These are phyloP conservation scores for Phlogophora meticulosa DNA, from an alignment of 2,888 invertebrate genomes.

Conservation along the genomic window DNA sequence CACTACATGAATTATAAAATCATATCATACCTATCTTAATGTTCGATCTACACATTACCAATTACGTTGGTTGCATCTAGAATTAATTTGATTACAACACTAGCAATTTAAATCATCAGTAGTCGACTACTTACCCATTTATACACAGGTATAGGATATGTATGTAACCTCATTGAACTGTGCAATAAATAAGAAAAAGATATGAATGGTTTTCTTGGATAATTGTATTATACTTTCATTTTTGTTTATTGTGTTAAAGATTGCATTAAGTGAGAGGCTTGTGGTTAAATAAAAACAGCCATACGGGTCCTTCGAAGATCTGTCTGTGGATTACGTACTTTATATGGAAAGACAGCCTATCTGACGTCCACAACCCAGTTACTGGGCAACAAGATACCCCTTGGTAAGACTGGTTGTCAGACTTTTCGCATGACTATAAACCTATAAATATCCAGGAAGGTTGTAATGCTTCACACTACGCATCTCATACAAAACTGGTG, in stretches of 20 bases:
- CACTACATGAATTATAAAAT: slow-evolving; percentile 23
- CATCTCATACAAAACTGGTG: too few species aligned
- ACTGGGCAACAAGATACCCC: too few species aligned
- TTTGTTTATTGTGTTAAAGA: slow-evolving; percentile 10
- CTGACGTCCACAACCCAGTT: too few species aligned
- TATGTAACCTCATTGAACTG: slow-evolving; percentile 28
- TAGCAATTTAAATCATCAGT: slow-evolving; percentile 40
- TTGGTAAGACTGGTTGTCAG: too few species aligned
- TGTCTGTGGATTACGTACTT: too few species aligned
- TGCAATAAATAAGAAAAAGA: slow-evolving; percentile 37
- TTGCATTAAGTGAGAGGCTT: background rate
- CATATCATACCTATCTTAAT: slow-evolving; percentile 41
- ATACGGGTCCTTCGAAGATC: too few species aligned
- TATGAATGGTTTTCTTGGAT: slow-evolving; percentile 28
- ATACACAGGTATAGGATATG: slow-evolving; percentile 8
- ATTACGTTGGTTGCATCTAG: slow-evolving; percentile 38
- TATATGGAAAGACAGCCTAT: too few species aligned
- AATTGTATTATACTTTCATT: slow-evolving; percentile 38
- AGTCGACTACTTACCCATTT: slow-evolving; percentile 23
- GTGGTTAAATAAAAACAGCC: too few species aligned
- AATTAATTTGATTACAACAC: slow-evolving; percentile 54
- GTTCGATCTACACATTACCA: slow-evolving; percentile 42
- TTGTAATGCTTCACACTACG: too few species aligned
- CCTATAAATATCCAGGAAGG: too few species aligned
- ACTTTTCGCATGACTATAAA: too few species aligned